Evolutionary conservation across 2,113 vertebrate genomes (phyloP), one percentile per base, ranked within the genome.

Genomic region (Phalacrocorax carbo): DNA sequence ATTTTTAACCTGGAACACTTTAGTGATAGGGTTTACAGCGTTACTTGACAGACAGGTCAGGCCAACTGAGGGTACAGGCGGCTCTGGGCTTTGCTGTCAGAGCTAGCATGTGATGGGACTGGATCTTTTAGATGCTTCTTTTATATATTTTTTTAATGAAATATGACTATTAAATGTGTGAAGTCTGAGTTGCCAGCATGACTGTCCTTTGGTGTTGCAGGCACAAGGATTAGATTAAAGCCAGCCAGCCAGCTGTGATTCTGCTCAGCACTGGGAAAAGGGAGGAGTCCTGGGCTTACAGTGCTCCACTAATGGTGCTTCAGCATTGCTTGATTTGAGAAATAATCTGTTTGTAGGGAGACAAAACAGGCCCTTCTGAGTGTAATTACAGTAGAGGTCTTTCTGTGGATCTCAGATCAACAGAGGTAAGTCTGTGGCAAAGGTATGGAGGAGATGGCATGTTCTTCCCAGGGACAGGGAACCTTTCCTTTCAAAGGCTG

Each of bases 1-100:
- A 93, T 96, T 96, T 97, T 97, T 94, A 96, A 73, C 86, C 16
- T 65, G 77, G 65, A 94, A 87, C 72, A 60, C 54, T 82, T 23
- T 79, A 79, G 57, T 29, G 87, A 40, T 89, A 57, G 85, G 48
- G 48, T 82, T 89, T 87, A 48, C 86, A 60, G 76, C 42, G 76
- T 88, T 90, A 51, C n/a, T 84, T 94, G 89, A 65, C 62, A 69
- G 79, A 11, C 57, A 69, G 36, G 20, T 61, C 87, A 46, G 81
- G 44, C 84, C 83, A 82, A 13, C 17, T 48, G 60, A 78, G 65
- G 13, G 21, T 68, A 36, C n/a, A 34, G 70, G 42, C 16, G 64
- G 78, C 78, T 80, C 69, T 79, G 81, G 61, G 64, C 69, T 88
- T 66, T 65, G 58, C 66, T 71, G 15, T 71, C 4, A 2, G 78